A percentile compares a stretch with the other conserved stretches of the same genome.
phyloP scores from a whole-genome alignment of 2,888 invertebrate genomes.

The Disparrhopalites patrizii region DNA sequence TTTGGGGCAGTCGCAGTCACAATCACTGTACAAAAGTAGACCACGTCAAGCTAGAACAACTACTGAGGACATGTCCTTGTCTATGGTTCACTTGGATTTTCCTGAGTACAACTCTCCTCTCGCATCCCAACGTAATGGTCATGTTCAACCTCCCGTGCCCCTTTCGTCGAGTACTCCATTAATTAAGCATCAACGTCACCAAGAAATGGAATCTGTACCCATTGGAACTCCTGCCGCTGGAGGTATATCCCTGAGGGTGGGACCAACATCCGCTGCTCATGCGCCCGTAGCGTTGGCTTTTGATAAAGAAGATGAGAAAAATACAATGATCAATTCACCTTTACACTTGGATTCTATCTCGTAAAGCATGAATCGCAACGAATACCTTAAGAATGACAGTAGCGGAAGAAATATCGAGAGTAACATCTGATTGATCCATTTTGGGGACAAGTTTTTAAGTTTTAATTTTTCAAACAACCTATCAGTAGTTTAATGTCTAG shows the following conservation, averaged over 20 bases:
- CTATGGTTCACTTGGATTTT: slow-evolving; percentile 13
- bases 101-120: slow-evolving; percentile 11
- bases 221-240: no score
- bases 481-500: no score
- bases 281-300: slow-evolving; percentile 23
- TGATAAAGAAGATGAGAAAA: slow-evolving; percentile 13
- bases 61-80: neutral
- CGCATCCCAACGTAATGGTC: neutral
- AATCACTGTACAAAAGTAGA: neutral
- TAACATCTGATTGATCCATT: no score
- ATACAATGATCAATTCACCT: slow-evolving; percentile 48
- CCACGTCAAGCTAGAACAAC: neutral
- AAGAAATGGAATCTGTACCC: no score
- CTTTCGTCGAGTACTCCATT: slow-evolving; percentile 1
- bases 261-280: slow-evolving; percentile 7
- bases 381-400: no score
- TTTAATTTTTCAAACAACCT: no score
- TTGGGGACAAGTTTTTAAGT: no score
- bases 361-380: slow-evolving; percentile 1
- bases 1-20: neutral
- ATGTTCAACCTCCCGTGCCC: neutral
- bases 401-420: no score
- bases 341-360: slow-evolving; percentile 45
- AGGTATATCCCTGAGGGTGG: no score
- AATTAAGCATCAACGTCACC: neutral